phyloP scores from a whole-genome alignment of 2,888 invertebrate species.

The Anarsia innoxiella region DNA sequence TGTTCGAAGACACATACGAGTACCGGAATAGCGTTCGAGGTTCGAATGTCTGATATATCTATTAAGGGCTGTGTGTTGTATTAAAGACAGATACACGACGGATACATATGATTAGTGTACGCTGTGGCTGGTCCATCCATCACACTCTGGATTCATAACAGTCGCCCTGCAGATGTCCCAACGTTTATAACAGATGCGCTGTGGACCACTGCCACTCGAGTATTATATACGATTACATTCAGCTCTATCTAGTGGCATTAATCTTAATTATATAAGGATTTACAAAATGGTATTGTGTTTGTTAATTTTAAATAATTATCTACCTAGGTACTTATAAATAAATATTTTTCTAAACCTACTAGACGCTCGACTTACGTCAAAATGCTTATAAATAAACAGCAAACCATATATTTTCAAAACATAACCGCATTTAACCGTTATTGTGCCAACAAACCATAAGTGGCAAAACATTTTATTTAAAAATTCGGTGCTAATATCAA shows the following conservation, averaged over 20 bases:
- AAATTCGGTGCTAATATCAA: slow-evolving; percentile 21
- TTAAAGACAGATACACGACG: neutral
- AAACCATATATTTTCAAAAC: slow-evolving; percentile 4
- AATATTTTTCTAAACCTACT: too few relatives aligned
- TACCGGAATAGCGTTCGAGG: too few relatives aligned
- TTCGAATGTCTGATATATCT: slow-evolving; percentile 1
- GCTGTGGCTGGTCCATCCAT: slow-evolving; percentile 53
- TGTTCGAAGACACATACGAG: too few relatives aligned
- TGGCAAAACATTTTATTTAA: slow-evolving; percentile 17
- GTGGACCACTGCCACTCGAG: slow-evolving; percentile 5
- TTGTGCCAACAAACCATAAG: slow-evolving; percentile 10
- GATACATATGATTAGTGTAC: slow-evolving; percentile 17
- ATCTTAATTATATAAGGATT: too few relatives aligned
- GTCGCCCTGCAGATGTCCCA: slow-evolving; percentile 51
- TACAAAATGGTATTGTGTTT: too few relatives aligned
- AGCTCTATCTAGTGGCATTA: too few relatives aligned
- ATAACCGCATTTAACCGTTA: slow-evolving; percentile 3
- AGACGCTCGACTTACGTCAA: too few relatives aligned
- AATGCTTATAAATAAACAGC: too few relatives aligned
- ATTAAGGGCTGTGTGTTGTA: neutral
- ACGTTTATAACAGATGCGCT: slow-evolving; percentile 49
- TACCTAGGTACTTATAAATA: too few relatives aligned
- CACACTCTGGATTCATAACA: slow-evolving; percentile 61
- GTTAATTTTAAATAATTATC: too few relatives aligned
- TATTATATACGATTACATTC: slow-evolving; percentile 28